Conservation (phyloP, 2,888 invertebrate genomes). For the Thumatha senex region DNA sequence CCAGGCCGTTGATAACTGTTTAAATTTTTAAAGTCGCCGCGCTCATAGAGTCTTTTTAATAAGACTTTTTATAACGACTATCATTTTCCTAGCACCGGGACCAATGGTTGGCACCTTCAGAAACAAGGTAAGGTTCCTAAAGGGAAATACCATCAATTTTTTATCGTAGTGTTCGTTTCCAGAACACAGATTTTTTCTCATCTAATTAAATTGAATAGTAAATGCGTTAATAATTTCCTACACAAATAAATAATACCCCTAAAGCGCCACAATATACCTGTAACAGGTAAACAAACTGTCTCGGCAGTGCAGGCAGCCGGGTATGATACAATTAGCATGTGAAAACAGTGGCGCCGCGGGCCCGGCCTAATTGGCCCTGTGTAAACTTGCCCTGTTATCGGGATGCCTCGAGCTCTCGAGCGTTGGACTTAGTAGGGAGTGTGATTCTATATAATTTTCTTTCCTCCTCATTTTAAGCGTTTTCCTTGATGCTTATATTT, state of each 20-base stretch:
- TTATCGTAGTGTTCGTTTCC: no score
- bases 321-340: conserved; percentile 65
- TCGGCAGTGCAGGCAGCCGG: conserved; percentile 5
- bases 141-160: no score
- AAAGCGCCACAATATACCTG: conserved; percentile 11
- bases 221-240: neutral
- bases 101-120: no score
- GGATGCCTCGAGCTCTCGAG: conserved; percentile 55
- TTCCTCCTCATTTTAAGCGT: neutral
- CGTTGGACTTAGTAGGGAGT: conserved; percentile 15
- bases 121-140: no score
- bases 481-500: no score
- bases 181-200: no score
- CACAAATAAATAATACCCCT: conserved; percentile 11
- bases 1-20: no score
- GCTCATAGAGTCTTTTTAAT: no score
- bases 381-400: conserved; percentile 79
- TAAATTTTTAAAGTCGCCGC: no score
- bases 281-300: conserved; percentile 14
- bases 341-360: conserved; percentile 66
- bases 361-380: conserved; percentile 78
- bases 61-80: no score
- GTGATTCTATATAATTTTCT: conserved; percentile 9
- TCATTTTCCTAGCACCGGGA: no score
- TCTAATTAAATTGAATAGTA: neutral